phyloP scores from a whole-genome alignment of 2,888 invertebrate species.

The Lasius fuliginosus region DNA sequence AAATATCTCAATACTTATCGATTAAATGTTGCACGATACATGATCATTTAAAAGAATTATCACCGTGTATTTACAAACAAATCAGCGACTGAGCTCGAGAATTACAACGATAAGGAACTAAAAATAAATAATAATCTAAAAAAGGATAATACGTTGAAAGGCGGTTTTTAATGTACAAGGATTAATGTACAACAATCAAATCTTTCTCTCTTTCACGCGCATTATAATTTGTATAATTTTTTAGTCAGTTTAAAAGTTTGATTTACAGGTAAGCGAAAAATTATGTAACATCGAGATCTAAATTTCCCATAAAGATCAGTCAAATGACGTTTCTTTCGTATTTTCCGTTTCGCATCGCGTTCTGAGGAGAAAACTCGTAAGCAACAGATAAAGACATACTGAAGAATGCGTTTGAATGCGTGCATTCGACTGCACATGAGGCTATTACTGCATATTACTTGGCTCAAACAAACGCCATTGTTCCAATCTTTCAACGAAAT shows the following conservation, averaged over 20 bases:
- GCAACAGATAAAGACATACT: conserved; percentile 21
- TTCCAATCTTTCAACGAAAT: conserved; percentile 33
- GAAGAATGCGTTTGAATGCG: background rate
- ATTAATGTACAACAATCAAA: background rate
- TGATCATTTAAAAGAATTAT: conserved; percentile 14
- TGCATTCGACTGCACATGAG: background rate
- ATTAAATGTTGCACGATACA: background rate
- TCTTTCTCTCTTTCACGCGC: background rate
- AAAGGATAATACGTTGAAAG: background rate
- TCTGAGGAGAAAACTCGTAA: background rate
- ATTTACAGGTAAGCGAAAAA: background rate
- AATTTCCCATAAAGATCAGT: background rate
- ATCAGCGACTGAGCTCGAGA: background rate
- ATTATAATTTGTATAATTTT: background rate
- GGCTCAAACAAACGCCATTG: conserved; percentile 33
- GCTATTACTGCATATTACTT: background rate
- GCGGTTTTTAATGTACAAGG: background rate
- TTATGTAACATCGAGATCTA: background rate
- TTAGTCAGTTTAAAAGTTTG: background rate
- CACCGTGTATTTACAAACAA: conserved; percentile 39
- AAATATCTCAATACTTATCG: conserved; percentile 15
- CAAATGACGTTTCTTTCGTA: background rate
- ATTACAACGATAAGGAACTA: conserved; percentile 16
- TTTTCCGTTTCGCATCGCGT: background rate
- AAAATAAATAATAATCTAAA: conserved; percentile 7